Evolutionary conservation across 2,888 invertebrate species (phyloP), one percentile per base, ranked within the genome.

Genomic region (Diadegma fenestrale): DNA sequence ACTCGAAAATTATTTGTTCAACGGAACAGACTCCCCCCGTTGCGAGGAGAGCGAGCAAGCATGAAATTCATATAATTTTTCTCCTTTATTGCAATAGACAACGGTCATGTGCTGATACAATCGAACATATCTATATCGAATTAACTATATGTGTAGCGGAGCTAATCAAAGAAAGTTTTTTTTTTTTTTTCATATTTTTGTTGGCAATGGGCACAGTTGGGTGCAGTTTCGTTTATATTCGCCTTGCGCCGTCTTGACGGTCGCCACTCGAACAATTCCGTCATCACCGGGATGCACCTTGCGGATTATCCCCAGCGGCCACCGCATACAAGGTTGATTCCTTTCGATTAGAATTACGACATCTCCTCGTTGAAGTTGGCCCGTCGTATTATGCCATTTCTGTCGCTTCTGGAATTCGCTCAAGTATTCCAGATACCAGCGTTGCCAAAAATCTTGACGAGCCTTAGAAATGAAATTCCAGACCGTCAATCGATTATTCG

Each of bases 391-490:
- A 43, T 73, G 58, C 73, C 73, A 73, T 26, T 73, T 58, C 26
- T 73, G 73, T 22, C 73, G 73, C 26, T 73, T 73, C 26, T 73
- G 73, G 43, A 73, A 61, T 45, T 73, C 73, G 73, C 43, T 73
- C 41, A 73, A 84, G 64, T 90, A 90, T 72, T 89, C 90, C 83
- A 80, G 81, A 33, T 83, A 76, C 87, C 88, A 90, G 19, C 81
- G 79, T 61, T 80, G 88, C 90, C 82, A 91, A 41, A 86, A 89
- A 43, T 88, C 85, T 41, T 90, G 89, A 10, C 87, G 83, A 41
- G 89, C 63, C 22, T 84, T 79, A 54, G 89, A 88, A 0, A 89
- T 80, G 3, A 87, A 66, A 69, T 90, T 86, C 88, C 88, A 90
- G 8, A 86, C 82, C 1, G 84, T 64, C 8, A 90, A 84, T 7